Evolutionary conservation across 2,113 vertebrate species (phyloP).

Genomic region (Empidonax traillii): DNA sequence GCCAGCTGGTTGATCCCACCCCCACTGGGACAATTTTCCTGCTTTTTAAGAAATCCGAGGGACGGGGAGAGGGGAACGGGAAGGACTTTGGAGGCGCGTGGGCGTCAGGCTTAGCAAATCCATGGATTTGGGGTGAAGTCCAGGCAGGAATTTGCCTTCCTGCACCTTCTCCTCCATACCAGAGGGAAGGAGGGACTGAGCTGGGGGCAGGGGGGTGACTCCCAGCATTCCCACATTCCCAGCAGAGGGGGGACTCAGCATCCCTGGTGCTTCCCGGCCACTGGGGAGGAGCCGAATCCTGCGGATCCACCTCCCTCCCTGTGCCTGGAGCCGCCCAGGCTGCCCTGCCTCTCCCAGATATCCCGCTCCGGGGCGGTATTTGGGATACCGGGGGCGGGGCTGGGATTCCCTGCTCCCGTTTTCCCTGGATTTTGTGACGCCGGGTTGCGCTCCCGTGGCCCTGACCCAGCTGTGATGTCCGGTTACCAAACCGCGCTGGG

Average conservation of each 20-base stretch:
- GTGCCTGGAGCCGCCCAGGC: background rate
- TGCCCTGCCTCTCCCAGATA: background rate
- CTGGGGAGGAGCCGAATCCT: background rate
- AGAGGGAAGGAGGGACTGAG: background rate
- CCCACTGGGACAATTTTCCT: background rate
- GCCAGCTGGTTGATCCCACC: no score
- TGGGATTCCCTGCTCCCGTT: background rate
- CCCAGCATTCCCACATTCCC: background rate
- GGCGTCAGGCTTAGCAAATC: background rate
- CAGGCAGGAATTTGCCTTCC: background rate
- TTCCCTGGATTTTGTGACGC: background rate
- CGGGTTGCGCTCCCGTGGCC: background rate
- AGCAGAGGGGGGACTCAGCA: accelerated
- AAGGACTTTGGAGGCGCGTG: background rate
- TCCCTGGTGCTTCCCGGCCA: background rate
- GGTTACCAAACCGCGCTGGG: background rate
- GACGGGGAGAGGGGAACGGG: background rate
- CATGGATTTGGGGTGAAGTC: background rate
- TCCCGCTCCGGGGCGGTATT: background rate
- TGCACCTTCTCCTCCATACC: background rate
- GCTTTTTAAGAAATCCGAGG: background rate
- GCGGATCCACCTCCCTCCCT: background rate
- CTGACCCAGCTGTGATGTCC: background rate
- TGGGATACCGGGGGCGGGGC: background rate
- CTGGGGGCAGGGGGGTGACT: no score